Base-by-base conservation (phyloP, 2,797 vertebrate species). In the Alosa sapidissima region DNA sequence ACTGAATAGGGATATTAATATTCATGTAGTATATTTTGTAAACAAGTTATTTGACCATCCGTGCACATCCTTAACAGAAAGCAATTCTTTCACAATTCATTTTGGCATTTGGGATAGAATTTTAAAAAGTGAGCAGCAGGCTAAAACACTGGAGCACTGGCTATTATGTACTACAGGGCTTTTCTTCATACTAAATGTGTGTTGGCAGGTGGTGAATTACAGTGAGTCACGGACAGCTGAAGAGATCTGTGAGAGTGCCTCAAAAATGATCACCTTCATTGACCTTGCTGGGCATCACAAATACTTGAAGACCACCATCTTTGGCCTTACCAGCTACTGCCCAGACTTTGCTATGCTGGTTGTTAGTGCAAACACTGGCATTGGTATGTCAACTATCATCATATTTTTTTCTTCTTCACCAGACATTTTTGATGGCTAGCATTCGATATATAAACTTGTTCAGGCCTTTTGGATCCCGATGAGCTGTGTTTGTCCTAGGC, bases 251-350 rank as follows among this genome's bases (percentile, higher is more conserved):
- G 97, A 97, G 92, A 96, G 95, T 86, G 96, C 97, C 85, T 97
- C 97, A 85, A 97, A 97, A 91, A 97, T 97, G 97, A 97, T 97
- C 92, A 97, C 97, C 78, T 97, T 97, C 91, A 97, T 97, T 55
- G 97, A 97, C 88, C 92, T 97, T 91, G 97, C 97, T 47, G 97
- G 97, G 24, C 97, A 97, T 91, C 97, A 97, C 91, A 97, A 97
- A 85, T 97, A 97, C 89, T 91, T 97, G 85, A 97, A 97, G 91
- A 97, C 97, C 86, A 97, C 97, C 86, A 97, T 97, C 90, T 97
- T 97, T 54, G 97, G 97, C 86, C 95, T 97, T 85, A 97, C 97
- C 88, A 97, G 96, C 89, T 97, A 97, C 90, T 97, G 97, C 87
- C 97, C 97, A 0, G 97, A 97, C 89, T 97, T 97, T 19, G 97